Evolutionary conservation across 2,113 vertebrate species (phyloP).

Genomic region (Mellivora capensis): DNA sequence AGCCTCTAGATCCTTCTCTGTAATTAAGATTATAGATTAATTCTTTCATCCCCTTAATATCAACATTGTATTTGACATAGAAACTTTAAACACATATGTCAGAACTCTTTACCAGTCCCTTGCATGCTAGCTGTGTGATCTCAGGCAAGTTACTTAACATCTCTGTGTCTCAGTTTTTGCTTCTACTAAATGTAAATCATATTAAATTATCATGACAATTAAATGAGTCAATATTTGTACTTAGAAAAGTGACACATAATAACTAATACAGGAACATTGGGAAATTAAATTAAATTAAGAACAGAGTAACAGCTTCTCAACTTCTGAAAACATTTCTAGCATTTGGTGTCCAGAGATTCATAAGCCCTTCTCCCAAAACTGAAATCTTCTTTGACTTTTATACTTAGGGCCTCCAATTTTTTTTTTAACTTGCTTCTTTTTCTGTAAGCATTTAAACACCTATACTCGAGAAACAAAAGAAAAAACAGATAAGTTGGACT

Average conservation of each 20-base stretch:
- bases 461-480: not conserved
- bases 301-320: not conserved
- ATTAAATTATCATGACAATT: not conserved
- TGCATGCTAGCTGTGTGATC: not conserved
- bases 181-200: not conserved
- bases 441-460: not conserved
- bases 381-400: not conserved
- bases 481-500: not conserved
- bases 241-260: not conserved
- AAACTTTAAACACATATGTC: not conserved
- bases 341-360: not conserved
- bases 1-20: not conserved
- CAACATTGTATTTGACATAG: not conserved
- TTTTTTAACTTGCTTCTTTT: not conserved
- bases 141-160: not conserved
- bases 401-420: not conserved
- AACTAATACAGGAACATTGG: not conserved
- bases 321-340: not conserved
- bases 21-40: not conserved
- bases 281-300: not conserved
- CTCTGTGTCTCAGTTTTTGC: not conserved
- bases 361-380: not conserved
- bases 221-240: not conserved
- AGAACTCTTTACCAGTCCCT: not conserved
- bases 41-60: not conserved